Evolutionary conservation across 2,888 invertebrate species (phyloP).

Genomic region (Drosophila sordidapex): DNA sequence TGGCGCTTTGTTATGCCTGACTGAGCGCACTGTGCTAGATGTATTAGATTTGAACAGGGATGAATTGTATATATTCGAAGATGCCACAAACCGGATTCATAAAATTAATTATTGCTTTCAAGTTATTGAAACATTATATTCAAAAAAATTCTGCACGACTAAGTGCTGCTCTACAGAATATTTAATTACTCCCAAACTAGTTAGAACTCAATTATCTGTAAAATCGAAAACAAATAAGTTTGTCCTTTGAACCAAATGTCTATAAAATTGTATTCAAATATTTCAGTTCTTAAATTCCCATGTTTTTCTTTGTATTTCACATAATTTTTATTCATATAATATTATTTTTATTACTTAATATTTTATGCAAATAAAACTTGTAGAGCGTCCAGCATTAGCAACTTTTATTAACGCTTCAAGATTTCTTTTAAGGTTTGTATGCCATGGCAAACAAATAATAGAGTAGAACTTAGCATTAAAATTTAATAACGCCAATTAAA

Average conservation of each 20-base stretch:
- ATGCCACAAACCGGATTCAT: conserved; percentile 46
- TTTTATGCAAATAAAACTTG: background rate
- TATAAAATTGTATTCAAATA: background rate
- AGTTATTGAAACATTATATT: conserved; percentile 35
- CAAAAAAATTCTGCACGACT: conserved; percentile 6
- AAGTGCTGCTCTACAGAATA: conserved; percentile 6
- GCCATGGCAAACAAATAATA: conserved; percentile 22
- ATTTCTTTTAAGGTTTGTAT: background rate
- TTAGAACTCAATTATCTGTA: background rate
- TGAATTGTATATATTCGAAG: conserved; percentile 32
- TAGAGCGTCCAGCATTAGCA: background rate
- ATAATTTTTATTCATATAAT: background rate
- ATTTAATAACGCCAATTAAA: conserved; percentile 56
- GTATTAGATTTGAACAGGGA: conserved; percentile 42
- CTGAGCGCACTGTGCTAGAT: conserved; percentile 47
- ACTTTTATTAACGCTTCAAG: background rate
- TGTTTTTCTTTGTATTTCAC: background rate
- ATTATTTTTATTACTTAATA: background rate
- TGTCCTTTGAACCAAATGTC: background rate
- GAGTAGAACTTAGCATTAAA: conserved; percentile 42
- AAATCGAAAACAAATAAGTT: background rate
- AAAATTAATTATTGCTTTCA: conserved; percentile 37
- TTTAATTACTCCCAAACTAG: background rate
- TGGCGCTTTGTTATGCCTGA: conserved; percentile 57
- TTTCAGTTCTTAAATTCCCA: too few species aligned